phyloP scores from a whole-genome alignment of 1,140 invertebrate genomes.

The Battus philenor region DNA sequence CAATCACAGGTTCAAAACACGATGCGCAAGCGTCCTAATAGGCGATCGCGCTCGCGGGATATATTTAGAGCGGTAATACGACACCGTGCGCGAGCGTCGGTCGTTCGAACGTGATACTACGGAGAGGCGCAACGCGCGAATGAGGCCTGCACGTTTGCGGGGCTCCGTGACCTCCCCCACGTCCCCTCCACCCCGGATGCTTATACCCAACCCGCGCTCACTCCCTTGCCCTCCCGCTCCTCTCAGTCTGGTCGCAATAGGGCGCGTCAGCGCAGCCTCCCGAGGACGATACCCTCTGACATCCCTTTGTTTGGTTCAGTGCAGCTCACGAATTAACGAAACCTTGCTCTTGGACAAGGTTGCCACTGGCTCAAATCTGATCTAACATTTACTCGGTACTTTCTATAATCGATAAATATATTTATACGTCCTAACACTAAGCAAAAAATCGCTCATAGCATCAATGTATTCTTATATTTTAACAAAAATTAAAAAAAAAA shows the following conservation, averaged over 20 bases:
- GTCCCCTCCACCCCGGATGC: conserved; percentile 3
- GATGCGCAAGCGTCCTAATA: conserved; percentile 67
- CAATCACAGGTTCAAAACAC: conserved; percentile 74
- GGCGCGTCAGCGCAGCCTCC: conserved; percentile 30
- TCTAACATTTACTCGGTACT: no score
- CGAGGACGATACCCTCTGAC: conserved; percentile 55
- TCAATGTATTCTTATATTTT: no score
- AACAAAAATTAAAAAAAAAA: no score
- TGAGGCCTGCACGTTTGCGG: conserved; percentile 31
- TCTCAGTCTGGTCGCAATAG: conserved; percentile 15
- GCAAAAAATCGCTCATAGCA: no score
- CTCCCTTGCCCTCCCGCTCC: conserved; percentile 22
- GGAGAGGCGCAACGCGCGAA: conserved; percentile 52
- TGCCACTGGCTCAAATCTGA: neutral
- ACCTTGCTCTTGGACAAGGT: conserved; percentile 3
- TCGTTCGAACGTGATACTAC: conserved; percentile 52
- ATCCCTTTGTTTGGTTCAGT: conserved; percentile 46
- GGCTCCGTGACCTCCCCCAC: conserved; percentile 5
- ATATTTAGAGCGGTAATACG: conserved; percentile 75
- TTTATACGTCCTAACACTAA: no score
- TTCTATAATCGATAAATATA: no score
- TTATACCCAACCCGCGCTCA: conserved; percentile 17
- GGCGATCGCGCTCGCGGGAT: conserved; percentile 67
- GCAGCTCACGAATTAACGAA: conserved; percentile 16
- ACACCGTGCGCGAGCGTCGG: conserved; percentile 61